Evolutionary conservation across 2,797 vertebrate genomes (phyloP).

Genomic region (Periparus ater): DNA sequence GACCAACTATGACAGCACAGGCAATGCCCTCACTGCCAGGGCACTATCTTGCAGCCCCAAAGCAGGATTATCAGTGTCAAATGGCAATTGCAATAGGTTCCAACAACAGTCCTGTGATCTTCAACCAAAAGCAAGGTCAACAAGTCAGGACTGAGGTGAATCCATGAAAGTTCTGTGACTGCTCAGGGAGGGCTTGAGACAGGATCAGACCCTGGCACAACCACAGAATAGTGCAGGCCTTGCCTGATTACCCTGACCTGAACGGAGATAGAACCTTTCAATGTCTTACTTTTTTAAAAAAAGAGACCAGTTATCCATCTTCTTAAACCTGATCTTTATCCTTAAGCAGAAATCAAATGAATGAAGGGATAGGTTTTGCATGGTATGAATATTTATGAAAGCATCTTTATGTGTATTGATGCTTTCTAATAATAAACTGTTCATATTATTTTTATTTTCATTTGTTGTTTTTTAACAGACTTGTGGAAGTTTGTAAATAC

Average conservation of each 20-base stretch:
- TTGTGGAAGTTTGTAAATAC: background rate
- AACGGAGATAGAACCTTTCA: fast-evolving
- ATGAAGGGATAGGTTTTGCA: background rate
- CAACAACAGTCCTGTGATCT: background rate
- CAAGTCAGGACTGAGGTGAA: background rate
- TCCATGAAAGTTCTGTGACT: background rate
- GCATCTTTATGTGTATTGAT: background rate
- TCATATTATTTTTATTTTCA: background rate
- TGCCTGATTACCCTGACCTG: background rate
- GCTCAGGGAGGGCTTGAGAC: background rate
- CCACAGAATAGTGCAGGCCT: background rate
- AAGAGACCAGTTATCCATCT: background rate
- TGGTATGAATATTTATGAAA: background rate
- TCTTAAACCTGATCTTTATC: background rate
- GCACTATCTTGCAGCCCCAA: background rate
- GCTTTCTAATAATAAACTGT: background rate
- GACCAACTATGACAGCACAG: background rate
- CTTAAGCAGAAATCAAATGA: background rate
- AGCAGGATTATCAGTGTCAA: background rate
- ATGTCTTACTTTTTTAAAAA: background rate
- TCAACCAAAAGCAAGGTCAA: background rate
- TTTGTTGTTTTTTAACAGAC: background rate
- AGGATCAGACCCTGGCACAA: background rate
- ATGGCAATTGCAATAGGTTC: background rate
- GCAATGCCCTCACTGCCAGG: background rate